Conservation (phyloP, 2,797 vertebrate species). For the Octomys mimax region DNA sequence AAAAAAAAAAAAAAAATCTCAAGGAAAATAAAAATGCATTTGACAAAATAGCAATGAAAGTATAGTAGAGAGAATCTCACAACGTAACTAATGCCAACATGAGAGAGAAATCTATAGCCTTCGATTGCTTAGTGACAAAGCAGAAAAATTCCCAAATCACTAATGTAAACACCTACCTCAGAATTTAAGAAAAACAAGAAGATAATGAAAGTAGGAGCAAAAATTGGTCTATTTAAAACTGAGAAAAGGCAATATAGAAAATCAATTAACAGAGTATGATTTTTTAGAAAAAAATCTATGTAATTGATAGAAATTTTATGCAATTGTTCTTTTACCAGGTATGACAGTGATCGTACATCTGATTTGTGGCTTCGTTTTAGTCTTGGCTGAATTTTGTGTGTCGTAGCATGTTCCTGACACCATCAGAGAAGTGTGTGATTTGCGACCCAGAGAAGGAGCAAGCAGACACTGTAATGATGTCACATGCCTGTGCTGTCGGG, state of each 20-base stretch:
- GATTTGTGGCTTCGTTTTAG: background rate
- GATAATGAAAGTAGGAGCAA: background rate
- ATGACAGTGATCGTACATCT: background rate
- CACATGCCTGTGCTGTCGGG: fast-evolving
- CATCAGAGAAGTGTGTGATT: no score
- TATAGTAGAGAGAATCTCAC: background rate
- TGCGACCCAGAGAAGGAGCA: background rate
- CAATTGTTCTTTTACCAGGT: background rate
- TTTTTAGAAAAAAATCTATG: background rate
- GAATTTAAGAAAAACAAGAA: background rate
- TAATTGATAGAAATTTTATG: background rate
- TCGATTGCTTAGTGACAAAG: background rate
- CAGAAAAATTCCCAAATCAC: background rate
- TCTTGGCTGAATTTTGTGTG: background rate
- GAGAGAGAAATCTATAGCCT: background rate
- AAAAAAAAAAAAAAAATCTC: background rate
- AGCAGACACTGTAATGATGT: background rate
- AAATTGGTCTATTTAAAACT: background rate
- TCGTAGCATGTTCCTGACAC: background rate
- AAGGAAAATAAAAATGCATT: background rate
- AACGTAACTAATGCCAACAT: background rate
- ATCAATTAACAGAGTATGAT: background rate
- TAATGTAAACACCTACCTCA: background rate
- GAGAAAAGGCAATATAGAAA: background rate
- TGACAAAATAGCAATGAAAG: background rate